A percentile compares a stretch with the other conserved stretches of the same genome.
phyloP scores from a whole-genome alignment of 1,140 invertebrate genomes.

The Stegodyphus dumicola region DNA sequence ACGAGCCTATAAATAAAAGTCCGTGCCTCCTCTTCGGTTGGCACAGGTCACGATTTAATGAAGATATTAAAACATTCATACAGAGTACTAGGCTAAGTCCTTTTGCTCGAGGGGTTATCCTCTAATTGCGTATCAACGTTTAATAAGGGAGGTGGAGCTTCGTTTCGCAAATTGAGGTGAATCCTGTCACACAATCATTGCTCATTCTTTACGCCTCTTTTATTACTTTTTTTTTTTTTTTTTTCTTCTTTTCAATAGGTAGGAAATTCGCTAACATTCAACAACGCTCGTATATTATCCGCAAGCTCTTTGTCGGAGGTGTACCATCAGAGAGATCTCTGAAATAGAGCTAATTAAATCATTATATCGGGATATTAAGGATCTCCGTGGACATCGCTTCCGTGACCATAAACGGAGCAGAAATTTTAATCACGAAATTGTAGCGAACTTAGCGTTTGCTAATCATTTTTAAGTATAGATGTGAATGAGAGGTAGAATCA shows the following conservation, averaged over 20 bases:
- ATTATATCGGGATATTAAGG: slow-evolving; percentile 17
- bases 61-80: slow-evolving; percentile 29
- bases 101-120: slow-evolving; percentile 23
- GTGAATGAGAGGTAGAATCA: too few species aligned
- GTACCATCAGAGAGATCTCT: neutral
- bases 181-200: slow-evolving; percentile 46
- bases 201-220: slow-evolving; percentile 57
- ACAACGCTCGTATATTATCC: slow-evolving; percentile 13
- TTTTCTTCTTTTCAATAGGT: neutral
- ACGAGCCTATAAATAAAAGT: slow-evolving; percentile 55
- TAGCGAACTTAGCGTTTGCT: too few species aligned
- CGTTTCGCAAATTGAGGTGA: slow-evolving; percentile 25
- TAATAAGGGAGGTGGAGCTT: slow-evolving; percentile 41
- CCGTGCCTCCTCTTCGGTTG: neutral
- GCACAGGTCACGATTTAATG: slow-evolving; percentile 49
- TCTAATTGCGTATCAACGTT: slow-evolving; percentile 37
- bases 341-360: slow-evolving; percentile 36
- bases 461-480: too few species aligned
- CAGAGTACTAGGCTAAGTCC: neutral
- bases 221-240: slow-evolving; percentile 18
- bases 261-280: neutral
- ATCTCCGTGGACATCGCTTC: too few species aligned
- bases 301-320: slow-evolving; percentile 28
- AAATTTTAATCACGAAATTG: too few species aligned
- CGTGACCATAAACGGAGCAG: too few species aligned